Evolutionary conservation across 2,888 invertebrate species (phyloP).

Genomic region (Zaprionus obscuricornis): DNA sequence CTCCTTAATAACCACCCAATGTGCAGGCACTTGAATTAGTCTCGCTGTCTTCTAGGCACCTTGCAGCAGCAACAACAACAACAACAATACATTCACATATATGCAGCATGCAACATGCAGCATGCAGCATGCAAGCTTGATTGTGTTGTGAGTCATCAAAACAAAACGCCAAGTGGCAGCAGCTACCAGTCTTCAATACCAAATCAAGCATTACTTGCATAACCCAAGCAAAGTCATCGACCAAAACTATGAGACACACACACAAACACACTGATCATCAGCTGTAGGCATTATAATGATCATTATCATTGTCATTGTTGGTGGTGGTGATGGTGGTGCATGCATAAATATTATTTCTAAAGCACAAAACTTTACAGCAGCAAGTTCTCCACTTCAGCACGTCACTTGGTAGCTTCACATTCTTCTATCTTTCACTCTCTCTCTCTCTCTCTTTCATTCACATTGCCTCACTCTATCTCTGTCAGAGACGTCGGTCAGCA

Average conservation of each 20-base stretch:
- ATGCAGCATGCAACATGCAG: too few relatives aligned
- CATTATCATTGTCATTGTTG: conserved; percentile 19
- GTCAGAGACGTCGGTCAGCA: conserved; percentile 52
- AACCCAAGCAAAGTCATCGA: conserved; percentile 72
- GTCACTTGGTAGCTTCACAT: conserved; percentile 66
- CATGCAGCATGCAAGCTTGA: conserved; percentile 28
- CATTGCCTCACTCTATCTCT: too few relatives aligned
- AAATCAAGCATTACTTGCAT: conserved; percentile 80
- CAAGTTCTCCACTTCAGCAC: conserved; percentile 54
- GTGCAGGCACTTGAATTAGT: conserved; percentile 58
- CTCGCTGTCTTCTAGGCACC: conserved; percentile 40
- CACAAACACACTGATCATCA: conserved; percentile 33
- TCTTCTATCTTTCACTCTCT: too few relatives aligned
- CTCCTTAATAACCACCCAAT: conserved; percentile 48
- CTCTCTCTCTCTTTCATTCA: too few relatives aligned
- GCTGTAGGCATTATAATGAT: conserved; percentile 32
- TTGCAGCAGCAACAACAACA: too few relatives aligned
- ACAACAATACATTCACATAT: too few relatives aligned
- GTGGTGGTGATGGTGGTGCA: conserved; percentile 31
- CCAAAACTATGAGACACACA: conserved; percentile 38
- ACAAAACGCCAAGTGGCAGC: conserved; percentile 60
- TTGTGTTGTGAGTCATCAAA: conserved; percentile 65
- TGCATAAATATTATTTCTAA: conserved; percentile 75
- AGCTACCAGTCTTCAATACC: conserved; percentile 77
- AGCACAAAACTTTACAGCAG: conserved; percentile 39